These are phyloP conservation scores for Rhogogaster chlorosoma DNA, from an alignment of 2,888 invertebrate genomes.

Conservation along the genomic window DNA sequence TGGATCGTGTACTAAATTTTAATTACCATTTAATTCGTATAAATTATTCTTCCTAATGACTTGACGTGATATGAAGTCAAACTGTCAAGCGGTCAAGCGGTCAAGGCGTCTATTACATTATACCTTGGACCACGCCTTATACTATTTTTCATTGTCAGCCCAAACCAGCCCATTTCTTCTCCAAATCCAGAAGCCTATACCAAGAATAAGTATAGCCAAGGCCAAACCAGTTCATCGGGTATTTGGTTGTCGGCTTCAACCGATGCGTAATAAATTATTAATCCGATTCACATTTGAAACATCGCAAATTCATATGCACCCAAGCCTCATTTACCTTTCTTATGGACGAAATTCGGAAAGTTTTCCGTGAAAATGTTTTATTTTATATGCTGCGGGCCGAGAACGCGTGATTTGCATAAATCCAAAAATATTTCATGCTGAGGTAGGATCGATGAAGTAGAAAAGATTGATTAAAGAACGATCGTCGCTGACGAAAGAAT, in stretches of 20 bases:
- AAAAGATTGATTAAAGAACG: not conserved
- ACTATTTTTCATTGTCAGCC: not conserved
- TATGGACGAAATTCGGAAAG: not conserved
- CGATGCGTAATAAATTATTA: not conserved
- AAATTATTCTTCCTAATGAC: conserved; percentile 26
- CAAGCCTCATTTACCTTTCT: not conserved
- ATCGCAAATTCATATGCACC: not conserved
- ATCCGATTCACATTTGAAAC: not conserved
- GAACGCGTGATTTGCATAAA: not conserved
- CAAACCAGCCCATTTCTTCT: not conserved
- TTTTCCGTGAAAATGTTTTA: not conserved
- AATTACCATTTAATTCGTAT: conserved; percentile 27
- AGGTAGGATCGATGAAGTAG: not conserved
- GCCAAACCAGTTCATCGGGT: not conserved
- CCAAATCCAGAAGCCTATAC: too few species aligned
- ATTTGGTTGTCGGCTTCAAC: not conserved
- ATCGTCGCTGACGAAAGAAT: not conserved
- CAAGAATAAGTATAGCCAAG: too few species aligned
- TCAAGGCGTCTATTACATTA: conserved; percentile 14
- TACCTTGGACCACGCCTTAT: not conserved
- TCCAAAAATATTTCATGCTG: not conserved
- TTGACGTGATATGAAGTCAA: conserved; percentile 32
- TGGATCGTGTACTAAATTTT: conserved; percentile 38
- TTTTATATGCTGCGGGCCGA: not conserved
- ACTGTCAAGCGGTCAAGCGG: conserved; percentile 3